Conservation (phyloP, 2,888 invertebrate species). For the Lycophotia porphyrea region DNA sequence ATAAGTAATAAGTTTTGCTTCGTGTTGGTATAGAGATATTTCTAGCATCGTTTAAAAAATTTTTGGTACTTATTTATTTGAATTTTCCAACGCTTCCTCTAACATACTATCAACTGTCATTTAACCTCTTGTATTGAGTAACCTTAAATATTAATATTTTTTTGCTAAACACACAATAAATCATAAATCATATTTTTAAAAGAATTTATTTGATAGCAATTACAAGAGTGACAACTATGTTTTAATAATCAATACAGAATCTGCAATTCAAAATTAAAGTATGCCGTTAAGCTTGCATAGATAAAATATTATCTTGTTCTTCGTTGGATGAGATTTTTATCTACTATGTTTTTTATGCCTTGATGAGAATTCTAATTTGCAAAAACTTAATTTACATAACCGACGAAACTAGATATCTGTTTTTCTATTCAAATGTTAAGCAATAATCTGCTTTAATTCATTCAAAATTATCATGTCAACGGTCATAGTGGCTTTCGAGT, state of each 20-base stretch:
- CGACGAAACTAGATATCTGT: not conserved
- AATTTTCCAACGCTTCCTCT: not conserved
- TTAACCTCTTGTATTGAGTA: not conserved
- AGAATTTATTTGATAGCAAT: not conserved
- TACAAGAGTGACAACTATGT: not conserved
- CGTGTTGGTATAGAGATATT: not conserved
- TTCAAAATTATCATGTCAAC: not conserved
- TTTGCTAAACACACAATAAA: not conserved
- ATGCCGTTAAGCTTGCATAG: not conserved
- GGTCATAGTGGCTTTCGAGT: not conserved
- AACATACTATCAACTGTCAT: not conserved
- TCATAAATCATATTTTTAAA: not conserved
- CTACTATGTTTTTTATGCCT: not conserved
- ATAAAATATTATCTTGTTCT: constrained; percentile 19
- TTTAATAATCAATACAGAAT: constrained; percentile 1
- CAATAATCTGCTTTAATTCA: not conserved
- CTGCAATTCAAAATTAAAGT: not conserved
- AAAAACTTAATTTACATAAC: constrained; percentile 7
- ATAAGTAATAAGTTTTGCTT: not conserved
- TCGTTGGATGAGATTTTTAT: constrained; percentile 16
- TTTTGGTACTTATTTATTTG: not conserved
- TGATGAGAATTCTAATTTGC: not conserved
- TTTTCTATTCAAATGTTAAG: constrained; percentile 1
- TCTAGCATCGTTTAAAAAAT: not conserved
- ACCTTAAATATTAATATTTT: not conserved